These are phyloP conservation scores for Polymixis flavicincta DNA, from an alignment of 2,888 invertebrate genomes.

Conservation along the genomic window DNA sequence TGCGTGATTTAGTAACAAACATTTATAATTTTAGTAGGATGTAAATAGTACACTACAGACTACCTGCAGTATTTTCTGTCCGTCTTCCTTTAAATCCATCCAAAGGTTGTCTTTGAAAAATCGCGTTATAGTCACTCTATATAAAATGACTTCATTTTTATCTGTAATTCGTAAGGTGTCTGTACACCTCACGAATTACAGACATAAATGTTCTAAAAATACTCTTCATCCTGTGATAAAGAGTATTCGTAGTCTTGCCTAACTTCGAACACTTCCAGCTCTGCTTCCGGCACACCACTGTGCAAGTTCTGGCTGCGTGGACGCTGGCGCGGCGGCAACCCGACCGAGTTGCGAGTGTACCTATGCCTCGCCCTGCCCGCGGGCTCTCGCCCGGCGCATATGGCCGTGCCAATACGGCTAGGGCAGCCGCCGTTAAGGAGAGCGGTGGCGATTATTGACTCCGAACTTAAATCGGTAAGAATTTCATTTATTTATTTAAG, in stretches of 20 bases:
- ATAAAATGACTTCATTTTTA: neutral
- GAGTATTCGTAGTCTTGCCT: neutral
- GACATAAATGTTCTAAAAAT: too few relatives aligned
- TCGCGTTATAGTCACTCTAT: neutral
- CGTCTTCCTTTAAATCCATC: neutral
- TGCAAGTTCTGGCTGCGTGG: slow-evolving; percentile 77
- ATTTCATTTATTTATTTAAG: neutral
- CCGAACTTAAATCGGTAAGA: slow-evolving; percentile 71
- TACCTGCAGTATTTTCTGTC: neutral
- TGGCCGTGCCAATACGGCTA: slow-evolving; percentile 73
- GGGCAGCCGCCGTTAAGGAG: slow-evolving; percentile 70
- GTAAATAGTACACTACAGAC: neutral
- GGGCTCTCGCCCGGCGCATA: slow-evolving; percentile 36
- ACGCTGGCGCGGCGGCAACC: slow-evolving; percentile 80
- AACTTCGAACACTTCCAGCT: neutral
- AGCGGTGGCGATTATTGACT: slow-evolving; percentile 72
- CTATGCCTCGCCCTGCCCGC: slow-evolving; percentile 74
- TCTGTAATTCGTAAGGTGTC: neutral
- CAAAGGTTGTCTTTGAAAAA: neutral
- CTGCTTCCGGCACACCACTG: slow-evolving; percentile 76
- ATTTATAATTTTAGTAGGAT: too few relatives aligned
- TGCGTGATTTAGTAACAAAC: too few relatives aligned
- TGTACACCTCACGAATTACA: too few relatives aligned
- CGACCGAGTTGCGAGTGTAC: slow-evolving; percentile 72
- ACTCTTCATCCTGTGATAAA: too few relatives aligned